Base-by-base conservation (phyloP, 2,888 invertebrate genomes). In the Amiota mariae region DNA sequence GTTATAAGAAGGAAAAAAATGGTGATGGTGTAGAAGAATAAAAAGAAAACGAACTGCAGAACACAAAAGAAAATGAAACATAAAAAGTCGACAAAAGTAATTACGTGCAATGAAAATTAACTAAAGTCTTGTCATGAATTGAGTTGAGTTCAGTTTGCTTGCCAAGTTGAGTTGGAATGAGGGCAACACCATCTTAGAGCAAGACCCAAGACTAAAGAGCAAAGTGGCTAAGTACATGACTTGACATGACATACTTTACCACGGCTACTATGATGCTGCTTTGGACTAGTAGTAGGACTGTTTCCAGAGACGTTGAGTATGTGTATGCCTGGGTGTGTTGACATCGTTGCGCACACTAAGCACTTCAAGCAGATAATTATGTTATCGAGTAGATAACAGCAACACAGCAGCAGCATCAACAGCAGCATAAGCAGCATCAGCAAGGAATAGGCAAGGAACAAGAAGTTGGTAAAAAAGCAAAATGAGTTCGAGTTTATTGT, bases 71-170 rank as follows among this genome's bases (percentile, higher is more conserved):
- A 72, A 56, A 36, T 36, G 36, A 36, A 72, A 54, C 47, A 72
- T 46, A 49, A 66, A 71, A 75, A 70, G 72, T 75, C 56, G 63
- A 67, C 46, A 70, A 73, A 70, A 70, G 64, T 70, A 70, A 73
- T 70, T 63, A 59, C 49, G 48, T 77, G 72, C 71, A 73, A 72
- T 67, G 74, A 64, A 73, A 73, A 74, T 75, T 73, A 73, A 70
- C 64, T 66, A 48, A 72, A 72, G 54, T 20, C 57, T 2, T 51
- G 54, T 56, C 57, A 54, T 36, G 46, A 54, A 46, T 24, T 20
- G 73, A 54, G 49, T 24, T 20, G 73, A 64, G 54, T 15, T 20
- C 47, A 66, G n/a, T 66, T 66, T 3, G 54, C n/a, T 12, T 51
- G 54, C 12, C 54, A n/a, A n/a, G 12, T 51, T 8, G 54, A 51